Evolutionary conservation across 1,140 invertebrate genomes (phyloP).

Genomic region (Thereuonema tuberculata): DNA sequence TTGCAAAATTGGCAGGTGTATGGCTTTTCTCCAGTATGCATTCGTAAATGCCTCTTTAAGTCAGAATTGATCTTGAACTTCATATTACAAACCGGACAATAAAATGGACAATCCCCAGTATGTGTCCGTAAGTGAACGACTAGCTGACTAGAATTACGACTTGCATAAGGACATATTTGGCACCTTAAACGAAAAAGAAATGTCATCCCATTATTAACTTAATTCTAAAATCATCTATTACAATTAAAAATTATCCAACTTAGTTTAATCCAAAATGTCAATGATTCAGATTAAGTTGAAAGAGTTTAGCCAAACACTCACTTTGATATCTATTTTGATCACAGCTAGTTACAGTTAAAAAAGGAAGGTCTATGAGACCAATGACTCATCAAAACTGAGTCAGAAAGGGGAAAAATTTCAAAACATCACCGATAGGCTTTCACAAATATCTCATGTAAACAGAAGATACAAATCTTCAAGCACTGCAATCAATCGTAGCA

Average conservation of each 20-base stretch:
- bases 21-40: slow-evolving; percentile 31
- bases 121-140: slow-evolving; percentile 35
- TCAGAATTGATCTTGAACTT: slow-evolving; percentile 37
- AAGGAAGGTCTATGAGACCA: too few species aligned
- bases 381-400: too few species aligned
- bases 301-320: too few species aligned
- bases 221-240: neutral
- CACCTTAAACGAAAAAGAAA: slow-evolving; percentile 29
- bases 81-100: slow-evolving; percentile 27
- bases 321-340: too few species aligned
- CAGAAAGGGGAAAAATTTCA: too few species aligned
- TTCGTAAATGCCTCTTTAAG: slow-evolving; percentile 33
- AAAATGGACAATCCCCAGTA: slow-evolving; percentile 35
- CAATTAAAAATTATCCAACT: neutral
- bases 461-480: too few species aligned
- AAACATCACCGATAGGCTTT: too few species aligned
- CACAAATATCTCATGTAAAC: too few species aligned
- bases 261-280: too few species aligned
- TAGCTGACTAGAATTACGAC: slow-evolving; percentile 33
- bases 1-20: slow-evolving; percentile 28
- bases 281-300: too few species aligned
- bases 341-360: too few species aligned
- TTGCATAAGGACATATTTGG: slow-evolving; percentile 35
- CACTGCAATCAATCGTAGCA: too few species aligned
- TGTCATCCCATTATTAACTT: neutral